A percentile compares a stretch with the other conserved stretches of the same genome.
Conservation (phyloP, 2,113 vertebrate species). For the Aythya baeri region DNA sequence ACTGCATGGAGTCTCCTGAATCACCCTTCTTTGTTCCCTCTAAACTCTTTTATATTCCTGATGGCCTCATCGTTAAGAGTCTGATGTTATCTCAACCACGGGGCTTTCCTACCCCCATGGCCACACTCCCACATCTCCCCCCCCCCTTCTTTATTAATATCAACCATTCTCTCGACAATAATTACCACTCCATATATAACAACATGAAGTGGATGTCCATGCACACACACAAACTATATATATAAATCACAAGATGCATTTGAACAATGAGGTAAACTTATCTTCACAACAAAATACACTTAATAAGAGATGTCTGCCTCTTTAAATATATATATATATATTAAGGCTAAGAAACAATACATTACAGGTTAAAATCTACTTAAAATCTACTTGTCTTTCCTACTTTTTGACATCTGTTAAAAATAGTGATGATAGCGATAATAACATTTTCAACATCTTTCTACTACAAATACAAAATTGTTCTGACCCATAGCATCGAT, state of each 20-base stretch:
- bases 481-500: background rate
- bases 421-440: background rate
- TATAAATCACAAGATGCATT: background rate
- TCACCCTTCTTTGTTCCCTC: no score
- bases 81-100: no score
- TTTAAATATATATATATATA: background rate
- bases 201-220: background rate
- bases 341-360: background rate
- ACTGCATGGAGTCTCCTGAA: no score
- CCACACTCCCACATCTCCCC: no score
- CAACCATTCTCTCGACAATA: no score
- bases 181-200: no score
- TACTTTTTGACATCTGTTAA: background rate
- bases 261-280: background rate
- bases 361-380: background rate
- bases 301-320: background rate
- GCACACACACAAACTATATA: background rate
- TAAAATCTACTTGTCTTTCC: background rate
- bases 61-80: no score
- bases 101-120: no score
- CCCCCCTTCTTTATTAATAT: no score
- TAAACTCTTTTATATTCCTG: no score
- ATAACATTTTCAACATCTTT: background rate
- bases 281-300: background rate
- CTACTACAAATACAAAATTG: background rate